Evolutionary conservation across 2,797 vertebrate species (phyloP), one percentile per base, ranked within the genome.

Genomic region (Alca torda): DNA sequence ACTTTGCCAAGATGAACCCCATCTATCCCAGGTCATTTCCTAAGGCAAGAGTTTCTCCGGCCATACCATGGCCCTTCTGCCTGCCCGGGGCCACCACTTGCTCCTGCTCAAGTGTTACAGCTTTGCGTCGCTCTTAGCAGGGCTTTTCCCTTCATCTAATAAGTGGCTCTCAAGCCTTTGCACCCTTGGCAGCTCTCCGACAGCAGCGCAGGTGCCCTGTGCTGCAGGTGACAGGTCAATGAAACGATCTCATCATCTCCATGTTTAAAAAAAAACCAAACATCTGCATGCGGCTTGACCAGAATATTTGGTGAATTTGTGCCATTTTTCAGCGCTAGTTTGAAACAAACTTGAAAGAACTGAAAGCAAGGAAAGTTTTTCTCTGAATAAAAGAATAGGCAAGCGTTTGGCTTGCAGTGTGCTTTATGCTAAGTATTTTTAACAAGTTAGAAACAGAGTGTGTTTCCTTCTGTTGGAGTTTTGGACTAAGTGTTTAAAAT

Each of bases 31-130:
- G 45, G 8, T 14, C 31, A 1, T 10, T 64, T 16, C 7, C 45
- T 20, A 23, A 24, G 33, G 31, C 35, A 8, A 6, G 41, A 20
- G 19, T 1, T 24, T 16, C 81, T 20, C 18, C 33, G 3, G 50
- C 25, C 11, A 14, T 0, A 10, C 13, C 19, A 0, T 0, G 25
- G 46, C 56, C 74, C 33, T 25, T 19, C 43, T 11, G 39, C 23
- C 17, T 2, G 37, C 51, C 37, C n/a, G 2, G 14, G 5, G 12
- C 48, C 60, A 23, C 39, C 8, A 4, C 72, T 6, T 13, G 43
- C 46, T 24, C 45, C 51, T 16, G 4, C 2, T 2, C 23, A 16
- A 28, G 8, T 0, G 30, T 11, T 6, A 13, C 6, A 41, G 31
- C 68, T 70, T 37, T 4, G 9, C 3, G 1, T 2, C 3, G 2